Percentiles rank a stretch among this genome's conserved stretches.
Conservation (phyloP, 2,888 invertebrate species). For the Lepidocyrtinus sp. region DNA sequence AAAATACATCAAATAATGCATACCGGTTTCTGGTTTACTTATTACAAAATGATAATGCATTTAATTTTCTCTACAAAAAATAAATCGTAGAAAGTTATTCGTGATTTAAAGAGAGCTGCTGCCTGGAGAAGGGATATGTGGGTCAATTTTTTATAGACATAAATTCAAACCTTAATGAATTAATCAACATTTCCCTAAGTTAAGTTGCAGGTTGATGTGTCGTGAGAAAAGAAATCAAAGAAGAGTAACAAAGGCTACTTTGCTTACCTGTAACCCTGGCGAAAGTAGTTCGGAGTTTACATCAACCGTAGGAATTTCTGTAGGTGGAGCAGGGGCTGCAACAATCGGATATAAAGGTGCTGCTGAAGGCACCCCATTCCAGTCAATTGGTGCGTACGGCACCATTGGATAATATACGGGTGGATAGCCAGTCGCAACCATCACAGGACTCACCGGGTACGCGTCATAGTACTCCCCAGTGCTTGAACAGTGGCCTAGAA, state of each 20-base stretch:
- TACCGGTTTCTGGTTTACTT: not conserved
- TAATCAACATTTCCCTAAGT: not conserved
- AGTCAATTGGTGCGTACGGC: conserved; percentile 67
- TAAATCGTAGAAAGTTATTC: not conserved
- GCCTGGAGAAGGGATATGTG: conserved; percentile 58
- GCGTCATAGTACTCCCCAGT: conserved; percentile 69
- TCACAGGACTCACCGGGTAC: conserved; percentile 69
- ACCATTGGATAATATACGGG: conserved; percentile 68
- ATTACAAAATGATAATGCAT: not conserved
- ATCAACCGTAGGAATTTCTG: conserved; percentile 42
- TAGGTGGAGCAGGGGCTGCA: conserved; percentile 39
- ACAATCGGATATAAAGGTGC: conserved; percentile 61
- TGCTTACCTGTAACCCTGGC: conserved; percentile 59
- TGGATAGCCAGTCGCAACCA: conserved; percentile 67
- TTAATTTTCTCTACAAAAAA: not conserved
- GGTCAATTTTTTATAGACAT: not conserved
- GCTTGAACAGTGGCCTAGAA: conserved; percentile 67
- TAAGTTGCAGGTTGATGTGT: conserved; percentile 6
- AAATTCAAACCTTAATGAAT: not conserved
- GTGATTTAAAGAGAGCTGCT: conserved; percentile 40
- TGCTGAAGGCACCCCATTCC: conserved; percentile 67
- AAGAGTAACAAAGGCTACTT: conserved; percentile 11
- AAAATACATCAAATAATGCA: not conserved
- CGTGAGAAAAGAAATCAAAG: conserved; percentile 18
- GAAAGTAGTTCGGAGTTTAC: conserved; percentile 53